These are phyloP conservation scores for Corythornis leucogaster DNA, from an alignment of 2,797 vertebrate genomes.

Conservation along the genomic window DNA sequence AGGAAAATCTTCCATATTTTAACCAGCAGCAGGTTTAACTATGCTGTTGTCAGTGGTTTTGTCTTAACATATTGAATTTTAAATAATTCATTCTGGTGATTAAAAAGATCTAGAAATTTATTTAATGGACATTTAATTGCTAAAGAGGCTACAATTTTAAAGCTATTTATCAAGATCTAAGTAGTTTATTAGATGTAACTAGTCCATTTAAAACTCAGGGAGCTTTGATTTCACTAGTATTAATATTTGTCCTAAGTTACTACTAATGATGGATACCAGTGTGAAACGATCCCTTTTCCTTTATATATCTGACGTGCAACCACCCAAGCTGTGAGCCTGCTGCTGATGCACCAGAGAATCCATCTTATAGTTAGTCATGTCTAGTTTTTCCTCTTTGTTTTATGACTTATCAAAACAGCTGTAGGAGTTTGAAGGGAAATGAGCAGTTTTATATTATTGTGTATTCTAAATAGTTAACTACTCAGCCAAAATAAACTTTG, in stretches of 20 bases:
- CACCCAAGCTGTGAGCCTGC: not conserved
- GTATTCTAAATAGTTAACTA: conserved; percentile 44
- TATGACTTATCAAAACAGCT: conserved; percentile 42
- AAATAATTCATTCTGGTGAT: not conserved
- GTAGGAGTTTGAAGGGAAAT: not conserved
- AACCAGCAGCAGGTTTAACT: not conserved
- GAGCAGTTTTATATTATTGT: conserved; percentile 28
- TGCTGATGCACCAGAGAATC: conserved; percentile 26
- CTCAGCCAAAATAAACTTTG: conserved; percentile 62
- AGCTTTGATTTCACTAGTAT: conserved; percentile 67
- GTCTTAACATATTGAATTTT: not conserved
- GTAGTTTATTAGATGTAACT: conserved; percentile 47
- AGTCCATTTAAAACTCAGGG: conserved; percentile 47
- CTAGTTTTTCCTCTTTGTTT: conserved; percentile 9
- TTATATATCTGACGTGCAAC: conserved; percentile 34
- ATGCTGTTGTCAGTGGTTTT: not conserved
- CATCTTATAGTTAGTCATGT: not conserved
- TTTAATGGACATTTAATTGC: conserved; percentile 12
- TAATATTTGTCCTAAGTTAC: conserved; percentile 63
- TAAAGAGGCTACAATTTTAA: conserved; percentile 20
- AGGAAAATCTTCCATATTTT: not conserved
- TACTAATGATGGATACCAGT: conserved; percentile 51
- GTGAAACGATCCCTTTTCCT: conserved; percentile 39
- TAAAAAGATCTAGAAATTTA: not conserved
- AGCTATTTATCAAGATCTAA: conserved; percentile 50